Conservation (phyloP, 2,888 invertebrate species). For the Biston stratarius region DNA sequence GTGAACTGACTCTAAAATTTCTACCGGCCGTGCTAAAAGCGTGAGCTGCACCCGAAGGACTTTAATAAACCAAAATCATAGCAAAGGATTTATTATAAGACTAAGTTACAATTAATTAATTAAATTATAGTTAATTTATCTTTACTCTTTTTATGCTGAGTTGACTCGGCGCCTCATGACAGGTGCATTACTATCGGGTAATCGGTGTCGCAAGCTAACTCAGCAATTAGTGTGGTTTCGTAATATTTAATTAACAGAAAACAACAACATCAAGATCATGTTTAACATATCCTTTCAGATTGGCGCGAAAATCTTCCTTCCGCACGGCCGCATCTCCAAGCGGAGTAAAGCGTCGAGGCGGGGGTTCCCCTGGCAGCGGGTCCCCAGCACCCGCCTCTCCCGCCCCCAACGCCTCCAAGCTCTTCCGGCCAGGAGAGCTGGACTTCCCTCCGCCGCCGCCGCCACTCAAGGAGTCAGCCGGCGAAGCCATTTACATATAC, state of each 20-base stretch:
- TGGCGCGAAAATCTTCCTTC: constrained; percentile 90
- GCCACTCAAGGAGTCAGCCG: constrained; percentile 88
- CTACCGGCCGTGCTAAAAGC: no score
- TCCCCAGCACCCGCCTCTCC: constrained; percentile 81
- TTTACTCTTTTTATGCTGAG: no score
- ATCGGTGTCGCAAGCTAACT: no score
- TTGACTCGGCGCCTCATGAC: no score
- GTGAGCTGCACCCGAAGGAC: no score
- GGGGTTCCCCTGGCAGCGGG: constrained; percentile 71
- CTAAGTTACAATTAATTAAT: no score
- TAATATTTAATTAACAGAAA: not conserved
- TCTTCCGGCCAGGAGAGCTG: constrained; percentile 78
- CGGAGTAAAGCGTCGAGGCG: constrained; percentile 81
- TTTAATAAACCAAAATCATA: no score
- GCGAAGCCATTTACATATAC: constrained; percentile 88
- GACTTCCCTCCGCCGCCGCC: constrained; percentile 78
- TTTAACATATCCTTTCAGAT: constrained; percentile 62
- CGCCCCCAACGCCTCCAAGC: constrained; percentile 81
- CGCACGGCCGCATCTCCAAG: constrained; percentile 78
- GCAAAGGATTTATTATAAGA: no score
- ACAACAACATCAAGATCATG: not conserved
- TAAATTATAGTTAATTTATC: no score
- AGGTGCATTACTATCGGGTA: no score
- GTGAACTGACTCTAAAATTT: no score
- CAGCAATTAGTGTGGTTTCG: no score